phyloP scores from a whole-genome alignment of 2,113 vertebrate species.

The Poeciliopsis retropinna region DNA sequence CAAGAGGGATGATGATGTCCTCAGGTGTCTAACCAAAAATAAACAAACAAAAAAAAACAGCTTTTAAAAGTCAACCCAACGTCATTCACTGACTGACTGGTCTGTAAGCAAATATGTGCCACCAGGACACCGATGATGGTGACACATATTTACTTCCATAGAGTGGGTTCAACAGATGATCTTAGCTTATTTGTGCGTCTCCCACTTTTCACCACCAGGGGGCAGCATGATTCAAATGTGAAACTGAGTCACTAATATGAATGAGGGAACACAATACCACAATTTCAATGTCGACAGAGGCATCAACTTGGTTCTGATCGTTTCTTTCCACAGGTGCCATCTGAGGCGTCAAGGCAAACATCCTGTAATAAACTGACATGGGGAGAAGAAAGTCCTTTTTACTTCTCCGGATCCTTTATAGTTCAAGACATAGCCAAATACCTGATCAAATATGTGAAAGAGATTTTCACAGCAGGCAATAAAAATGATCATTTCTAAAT shows the following conservation, averaged over 20 bases:
- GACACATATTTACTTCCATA: too few species aligned
- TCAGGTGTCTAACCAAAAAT: slow-evolving; percentile 70
- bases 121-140: too few species aligned
- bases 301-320: neutral
- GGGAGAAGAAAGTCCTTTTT: too few species aligned
- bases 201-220: neutral
- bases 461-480: too few species aligned
- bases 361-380: slow-evolving; percentile 71
- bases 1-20: slow-evolving; percentile 36
- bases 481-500: too few species aligned
- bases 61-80: neutral
- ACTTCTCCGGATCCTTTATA: too few species aligned
- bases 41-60: slow-evolving; percentile 1
- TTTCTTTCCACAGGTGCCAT: slow-evolving; percentile 61
- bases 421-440: too few species aligned
- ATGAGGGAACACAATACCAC: slow-evolving; percentile 52
- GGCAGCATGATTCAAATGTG: neutral
- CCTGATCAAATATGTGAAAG: too few species aligned
- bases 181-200: neutral
- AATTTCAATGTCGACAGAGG: slow-evolving; percentile 67
- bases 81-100: neutral
- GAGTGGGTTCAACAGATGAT: neutral
- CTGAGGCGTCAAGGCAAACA: slow-evolving; percentile 69
- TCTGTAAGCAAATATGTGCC: too few species aligned
- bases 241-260: neutral